Evolutionary conservation across 2,888 invertebrate genomes (phyloP), one percentile per base, ranked within the genome.

Genomic region (Pachliopta kotzebuea): DNA sequence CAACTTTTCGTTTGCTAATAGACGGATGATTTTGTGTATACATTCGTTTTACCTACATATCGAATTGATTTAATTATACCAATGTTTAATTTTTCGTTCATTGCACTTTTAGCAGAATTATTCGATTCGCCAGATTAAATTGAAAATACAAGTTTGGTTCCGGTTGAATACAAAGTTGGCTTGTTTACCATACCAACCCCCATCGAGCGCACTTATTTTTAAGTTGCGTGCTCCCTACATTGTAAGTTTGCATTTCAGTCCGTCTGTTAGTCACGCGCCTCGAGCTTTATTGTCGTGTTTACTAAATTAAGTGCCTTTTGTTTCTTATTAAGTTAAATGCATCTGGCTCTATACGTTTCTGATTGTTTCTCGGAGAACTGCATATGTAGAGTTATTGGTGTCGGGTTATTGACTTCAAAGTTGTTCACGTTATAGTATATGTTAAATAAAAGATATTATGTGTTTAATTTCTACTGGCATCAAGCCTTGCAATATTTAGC

Each of bases 261-360:
- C 67, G 63, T 45, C 67, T 63, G 72, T 76, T 76, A 77, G 78
- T 78, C 80, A 80, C 80, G 80, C 74, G 69, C 75, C 45, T 65
- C 63, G 65, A 60, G 59, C 68, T 74, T 77, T 76, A 76, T 73
- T 74, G 72, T 68, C 71, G 66, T 75, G 70, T 74, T 76, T 74
- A 71, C 70, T 72, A 75, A 75, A 77, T 74, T 73, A 74, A 71
- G 69, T 67, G 54, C 49, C 54, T 66, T 66, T 59, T 68, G 68
- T 69, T 68, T 60, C 59, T 61, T 68, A 69, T 68, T 68, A 68
- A 65, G 63, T 68, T 68, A 60, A 63, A 63, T 67, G 61, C 56
- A 56, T 50, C 57, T 63, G 56, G 63, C 57, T 9, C 7, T 54
- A 64, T 64, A 26, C 8, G 42, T 42, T 60, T 21, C 50, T 20